Base-by-base conservation (phyloP, 2,797 vertebrate genomes). In the Cyclura pinguis region DNA sequence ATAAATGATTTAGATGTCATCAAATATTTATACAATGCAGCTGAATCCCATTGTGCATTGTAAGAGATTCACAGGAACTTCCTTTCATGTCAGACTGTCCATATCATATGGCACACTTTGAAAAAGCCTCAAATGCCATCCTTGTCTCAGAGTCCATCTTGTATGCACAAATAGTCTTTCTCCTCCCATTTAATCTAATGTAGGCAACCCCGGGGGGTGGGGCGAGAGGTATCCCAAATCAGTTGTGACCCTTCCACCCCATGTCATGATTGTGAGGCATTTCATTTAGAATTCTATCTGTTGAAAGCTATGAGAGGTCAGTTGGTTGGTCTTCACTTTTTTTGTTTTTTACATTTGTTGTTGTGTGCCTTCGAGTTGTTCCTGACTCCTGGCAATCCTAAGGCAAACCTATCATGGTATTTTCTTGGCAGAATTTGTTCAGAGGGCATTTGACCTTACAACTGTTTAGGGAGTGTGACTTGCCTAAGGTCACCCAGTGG, bases 1-100 rank as follows among this genome's bases (percentile, higher is more conserved):
- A 98, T 98, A 97, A 98, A 98, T 98, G 97, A 98, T 98, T 98
- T 97, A 98, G 97, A 94, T 90, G 89, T 94, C 96, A 97, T 97
- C 96, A 97, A 97, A 97, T 97, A 98, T 98, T 98, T 98, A 98
- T 98, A 97, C 97, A 96, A 94, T 97, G 96, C 97, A 97, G 96
- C 96, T 96, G 97, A 97, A 95, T 94, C 91, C 96, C 88, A 93
- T 88, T 86, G 96, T 95, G 87, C 86, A 90, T 97, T 95, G 91
- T 95, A 97, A 96, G 94, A 95, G 96, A 97, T 95, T 92, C 92
- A 94, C 27, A 87, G 0, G 0, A 93, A 94, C 94, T 92, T 95
- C 32, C 91, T 94, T 94, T 94, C 90, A 83, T 90, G 88, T 91
- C 57, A 80, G 69, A 83, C 69, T 77, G 72, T 32, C 80, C 80